A percentile compares a stretch with the other conserved stretches of the same genome.
These are phyloP conservation scores for Laupala kohalensis DNA, from an alignment of 1,140 invertebrate genomes.

Conservation along the genomic window DNA sequence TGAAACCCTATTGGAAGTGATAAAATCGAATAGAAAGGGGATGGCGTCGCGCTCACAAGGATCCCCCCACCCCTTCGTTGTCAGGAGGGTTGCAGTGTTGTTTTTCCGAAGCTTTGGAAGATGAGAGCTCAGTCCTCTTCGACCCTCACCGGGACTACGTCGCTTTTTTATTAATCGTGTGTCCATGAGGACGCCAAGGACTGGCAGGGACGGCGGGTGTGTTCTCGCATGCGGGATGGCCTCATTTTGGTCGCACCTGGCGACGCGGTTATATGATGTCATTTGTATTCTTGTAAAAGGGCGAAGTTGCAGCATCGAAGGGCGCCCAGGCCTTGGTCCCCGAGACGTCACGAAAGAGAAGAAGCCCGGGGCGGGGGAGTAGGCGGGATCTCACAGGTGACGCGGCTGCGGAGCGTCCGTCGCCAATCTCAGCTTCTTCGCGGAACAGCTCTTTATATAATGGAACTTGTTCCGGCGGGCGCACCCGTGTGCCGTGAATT, in stretches of 20 bases:
- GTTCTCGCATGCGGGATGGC: not conserved
- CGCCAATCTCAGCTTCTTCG: not conserved
- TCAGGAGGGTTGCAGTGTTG: too few relatives aligned
- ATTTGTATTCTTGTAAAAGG: not conserved
- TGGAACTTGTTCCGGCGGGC: not conserved
- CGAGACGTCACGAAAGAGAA: too few relatives aligned
- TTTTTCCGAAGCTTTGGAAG: too few relatives aligned
- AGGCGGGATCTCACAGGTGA: conserved; percentile 4
- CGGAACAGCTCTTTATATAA: not conserved
- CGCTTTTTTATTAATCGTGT: not conserved
- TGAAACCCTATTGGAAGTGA: too few relatives aligned
- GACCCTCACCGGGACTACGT: not conserved
- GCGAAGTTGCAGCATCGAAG: not conserved
- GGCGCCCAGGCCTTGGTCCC: too few relatives aligned
- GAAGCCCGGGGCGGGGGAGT: too few relatives aligned
- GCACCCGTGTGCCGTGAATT: conserved; percentile 2
- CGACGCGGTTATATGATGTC: not conserved
- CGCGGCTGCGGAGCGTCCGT: not conserved
- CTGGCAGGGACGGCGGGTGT: too few relatives aligned
- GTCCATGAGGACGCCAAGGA: too few relatives aligned
- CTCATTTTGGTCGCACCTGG: not conserved
- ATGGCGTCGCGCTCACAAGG: too few relatives aligned
- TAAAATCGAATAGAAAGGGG: too few relatives aligned
- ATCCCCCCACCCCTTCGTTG: too few relatives aligned
- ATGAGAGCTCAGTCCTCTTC: not conserved